Evolutionary conservation across 2,888 invertebrate species (phyloP).

Genomic region (Atethmia centrago): DNA sequence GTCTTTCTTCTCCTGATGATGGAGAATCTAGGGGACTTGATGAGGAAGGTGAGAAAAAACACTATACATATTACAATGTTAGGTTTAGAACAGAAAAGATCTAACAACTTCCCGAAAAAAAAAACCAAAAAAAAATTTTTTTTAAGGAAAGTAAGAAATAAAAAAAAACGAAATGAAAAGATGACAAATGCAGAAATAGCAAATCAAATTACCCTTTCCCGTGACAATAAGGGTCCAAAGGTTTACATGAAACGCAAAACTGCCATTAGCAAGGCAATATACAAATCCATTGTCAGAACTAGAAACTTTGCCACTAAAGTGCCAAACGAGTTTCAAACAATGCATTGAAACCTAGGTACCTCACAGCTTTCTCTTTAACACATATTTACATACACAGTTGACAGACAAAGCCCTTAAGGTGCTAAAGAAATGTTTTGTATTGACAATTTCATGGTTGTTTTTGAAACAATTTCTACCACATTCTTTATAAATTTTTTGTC

Average conservation of each 20-base stretch:
- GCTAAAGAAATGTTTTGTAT: slow-evolving; percentile 51
- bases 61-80: background rate
- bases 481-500: background rate
- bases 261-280: slow-evolving; percentile 55
- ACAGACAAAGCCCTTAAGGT: slow-evolving; percentile 67
- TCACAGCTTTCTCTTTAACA: slow-evolving; percentile 74
- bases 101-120: background rate
- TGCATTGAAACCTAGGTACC: slow-evolving; percentile 70
- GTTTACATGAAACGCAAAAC: slow-evolving; percentile 44
- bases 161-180: background rate
- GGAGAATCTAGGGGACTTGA: slow-evolving; percentile 83
- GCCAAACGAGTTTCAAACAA: slow-evolving; percentile 69
- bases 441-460: slow-evolving; percentile 38
- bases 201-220: background rate
- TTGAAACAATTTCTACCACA: slow-evolving; percentile 3
- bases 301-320: slow-evolving; percentile 64
- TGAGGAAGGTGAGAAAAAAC: slow-evolving; percentile 83
- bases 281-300: slow-evolving; percentile 56
- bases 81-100: slow-evolving; percentile 12
- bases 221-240: slow-evolving; percentile 11
- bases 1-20: slow-evolving; percentile 82
- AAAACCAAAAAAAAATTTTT: background rate
- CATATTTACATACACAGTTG: slow-evolving; percentile 61
- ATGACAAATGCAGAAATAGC: background rate
- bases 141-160: background rate